Conservation (phyloP, 2,888 invertebrate species). For the Busseola fusca region DNA sequence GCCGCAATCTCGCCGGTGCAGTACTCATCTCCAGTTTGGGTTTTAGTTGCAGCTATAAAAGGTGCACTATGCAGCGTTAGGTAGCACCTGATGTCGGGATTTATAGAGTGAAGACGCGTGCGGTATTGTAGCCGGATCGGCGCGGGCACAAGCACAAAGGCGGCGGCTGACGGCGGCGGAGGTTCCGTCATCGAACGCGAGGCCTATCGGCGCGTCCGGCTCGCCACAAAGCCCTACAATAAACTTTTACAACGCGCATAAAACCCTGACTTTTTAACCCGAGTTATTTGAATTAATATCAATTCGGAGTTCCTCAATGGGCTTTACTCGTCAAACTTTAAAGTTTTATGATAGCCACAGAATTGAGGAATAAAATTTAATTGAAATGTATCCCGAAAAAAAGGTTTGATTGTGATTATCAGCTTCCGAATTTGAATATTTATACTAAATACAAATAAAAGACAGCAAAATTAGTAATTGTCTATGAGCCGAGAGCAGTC, state of each 20-base stretch:
- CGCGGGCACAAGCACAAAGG: slow-evolving; percentile 61
- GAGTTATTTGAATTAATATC: slow-evolving; percentile 89
- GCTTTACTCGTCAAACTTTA: slow-evolving; percentile 89
- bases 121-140: slow-evolving; percentile 58
- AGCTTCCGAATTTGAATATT: slow-evolving; percentile 89
- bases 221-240: slow-evolving; percentile 88
- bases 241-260: slow-evolving; percentile 88
- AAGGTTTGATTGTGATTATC: slow-evolving; percentile 87
- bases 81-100: slow-evolving; percentile 64
- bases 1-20: slow-evolving; percentile 23
- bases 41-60: slow-evolving; percentile 61
- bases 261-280: slow-evolving; percentile 89
- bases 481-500: slow-evolving; percentile 20
- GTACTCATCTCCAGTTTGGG: slow-evolving; percentile 43
- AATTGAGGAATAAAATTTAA: slow-evolving; percentile 89
- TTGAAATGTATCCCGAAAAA: slow-evolving; percentile 87
- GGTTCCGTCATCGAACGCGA: slow-evolving; percentile 78
- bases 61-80: slow-evolving; percentile 57
- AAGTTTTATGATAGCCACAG: slow-evolving; percentile 88
- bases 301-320: slow-evolving; percentile 89
- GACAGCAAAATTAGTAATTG: slow-evolving; percentile 25
- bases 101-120: slow-evolving; percentile 66
- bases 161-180: slow-evolving; percentile 63
- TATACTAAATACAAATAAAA: slow-evolving; percentile 78
- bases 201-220: slow-evolving; percentile 87